phyloP scores from a whole-genome alignment of 2,797 vertebrate species.

The Falco concolor region DNA sequence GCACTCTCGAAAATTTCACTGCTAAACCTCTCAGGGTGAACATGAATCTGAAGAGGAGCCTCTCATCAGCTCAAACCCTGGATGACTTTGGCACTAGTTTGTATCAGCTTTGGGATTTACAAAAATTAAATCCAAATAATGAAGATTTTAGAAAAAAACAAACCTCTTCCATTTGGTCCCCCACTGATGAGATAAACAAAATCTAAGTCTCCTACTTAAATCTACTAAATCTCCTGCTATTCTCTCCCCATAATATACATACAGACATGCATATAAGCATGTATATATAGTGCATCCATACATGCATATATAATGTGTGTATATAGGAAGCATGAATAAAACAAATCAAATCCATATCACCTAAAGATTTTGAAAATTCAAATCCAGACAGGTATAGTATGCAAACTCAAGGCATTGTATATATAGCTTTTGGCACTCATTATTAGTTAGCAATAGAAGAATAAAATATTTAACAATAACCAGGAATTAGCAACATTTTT shows the following conservation, averaged over 20 bases:
- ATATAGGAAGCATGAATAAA: background rate
- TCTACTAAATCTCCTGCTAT: background rate
- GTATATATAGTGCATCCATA: background rate
- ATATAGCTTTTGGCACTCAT: background rate
- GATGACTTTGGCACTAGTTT: background rate
- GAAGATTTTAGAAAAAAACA: background rate
- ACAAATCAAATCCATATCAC: background rate
- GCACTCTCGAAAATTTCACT: background rate
- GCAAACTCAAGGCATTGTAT: background rate
- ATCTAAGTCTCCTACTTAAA: background rate
- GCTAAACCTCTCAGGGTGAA: background rate
- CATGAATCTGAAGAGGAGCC: background rate
- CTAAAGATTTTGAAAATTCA: background rate
- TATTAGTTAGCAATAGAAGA: constrained; percentile 25
- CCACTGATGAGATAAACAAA: background rate
- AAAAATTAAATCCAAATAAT: background rate
- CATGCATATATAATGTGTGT: background rate
- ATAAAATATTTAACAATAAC: constrained; percentile 64
- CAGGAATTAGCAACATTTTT: constrained; percentile 40
- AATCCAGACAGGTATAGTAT: background rate
- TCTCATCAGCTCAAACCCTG: background rate
- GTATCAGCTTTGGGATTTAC: background rate
- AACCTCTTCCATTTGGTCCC: background rate
- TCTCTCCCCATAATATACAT: background rate
- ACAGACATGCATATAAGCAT: too few species aligned